phyloP scores from a whole-genome alignment of 2,797 vertebrate genomes.

The Acanthis flammea region DNA sequence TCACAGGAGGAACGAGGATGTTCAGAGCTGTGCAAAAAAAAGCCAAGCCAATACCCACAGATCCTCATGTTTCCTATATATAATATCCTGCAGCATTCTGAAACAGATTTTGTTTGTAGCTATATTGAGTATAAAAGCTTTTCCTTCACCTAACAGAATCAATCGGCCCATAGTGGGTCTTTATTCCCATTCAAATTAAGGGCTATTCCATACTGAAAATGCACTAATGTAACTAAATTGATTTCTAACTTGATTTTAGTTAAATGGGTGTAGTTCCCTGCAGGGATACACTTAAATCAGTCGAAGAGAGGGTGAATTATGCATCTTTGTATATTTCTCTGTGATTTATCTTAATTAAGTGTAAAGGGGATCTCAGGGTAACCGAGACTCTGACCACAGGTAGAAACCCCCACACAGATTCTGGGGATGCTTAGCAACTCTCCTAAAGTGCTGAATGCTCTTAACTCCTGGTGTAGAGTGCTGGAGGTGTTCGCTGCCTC shows the following conservation, averaged over 20 bases:
- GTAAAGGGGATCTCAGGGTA: neutral
- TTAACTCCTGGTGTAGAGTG: neutral
- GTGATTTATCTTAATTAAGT: slow-evolving; percentile 41
- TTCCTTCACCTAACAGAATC: slow-evolving; percentile 34
- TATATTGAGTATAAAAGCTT: slow-evolving; percentile 25
- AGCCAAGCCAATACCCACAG: neutral
- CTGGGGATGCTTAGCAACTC: neutral
- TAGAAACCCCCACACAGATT: neutral
- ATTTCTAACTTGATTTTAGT: slow-evolving; percentile 67
- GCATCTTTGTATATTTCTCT: slow-evolving; percentile 51
- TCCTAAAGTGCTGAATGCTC: neutral
- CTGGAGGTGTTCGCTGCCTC: neutral
- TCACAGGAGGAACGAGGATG: neutral
- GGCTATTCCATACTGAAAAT: slow-evolving; percentile 47
- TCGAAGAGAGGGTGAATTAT: slow-evolving; percentile 2
- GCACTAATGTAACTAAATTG: slow-evolving; percentile 60
- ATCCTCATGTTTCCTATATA: neutral
- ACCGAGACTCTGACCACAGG: rapidly evolving
- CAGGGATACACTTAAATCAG: slow-evolving; percentile 37
- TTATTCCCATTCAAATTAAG: slow-evolving; percentile 65
- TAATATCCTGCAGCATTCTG: neutral
- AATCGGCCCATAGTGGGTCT: slow-evolving; percentile 37
- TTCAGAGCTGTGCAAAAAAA: neutral
- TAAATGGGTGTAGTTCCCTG: slow-evolving; percentile 60
- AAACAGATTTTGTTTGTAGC: slow-evolving; percentile 2